These are phyloP conservation scores for Dicrostonyx torquatus DNA, from an alignment of 2,797 vertebrate species.

Conservation along the genomic window DNA sequence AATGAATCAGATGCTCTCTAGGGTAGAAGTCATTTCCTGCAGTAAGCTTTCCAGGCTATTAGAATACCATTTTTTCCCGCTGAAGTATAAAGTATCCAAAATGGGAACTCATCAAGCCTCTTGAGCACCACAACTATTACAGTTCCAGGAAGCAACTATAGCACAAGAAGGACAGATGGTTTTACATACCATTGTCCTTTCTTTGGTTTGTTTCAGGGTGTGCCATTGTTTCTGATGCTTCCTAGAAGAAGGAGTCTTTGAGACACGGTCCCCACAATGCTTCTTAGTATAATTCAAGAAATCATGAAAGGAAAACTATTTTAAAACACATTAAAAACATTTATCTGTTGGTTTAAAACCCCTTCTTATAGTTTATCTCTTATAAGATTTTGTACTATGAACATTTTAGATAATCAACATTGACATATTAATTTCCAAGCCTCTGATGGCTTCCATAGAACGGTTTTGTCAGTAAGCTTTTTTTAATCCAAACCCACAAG, in stretches of 20 bases:
- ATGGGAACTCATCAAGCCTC: slow-evolving; percentile 14
- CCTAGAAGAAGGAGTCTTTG: slow-evolving; percentile 14
- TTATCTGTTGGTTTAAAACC: slow-evolving; percentile 15
- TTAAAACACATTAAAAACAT: slow-evolving; percentile 17
- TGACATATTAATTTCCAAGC: slow-evolving; percentile 3
- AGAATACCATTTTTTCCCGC: neutral
- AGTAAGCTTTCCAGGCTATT: slow-evolving; percentile 59
- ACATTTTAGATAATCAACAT: slow-evolving; percentile 3
- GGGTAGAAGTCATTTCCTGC: slow-evolving; percentile 70
- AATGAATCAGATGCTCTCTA: slow-evolving; percentile 67
- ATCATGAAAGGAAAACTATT: slow-evolving; percentile 35
- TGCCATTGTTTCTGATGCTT: slow-evolving; percentile 2
- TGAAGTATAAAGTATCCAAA: slow-evolving; percentile 43
- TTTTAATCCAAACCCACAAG: slow-evolving; percentile 1
- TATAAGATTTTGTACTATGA: neutral
- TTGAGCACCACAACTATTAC: neutral
- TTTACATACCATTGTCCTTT: slow-evolving; percentile 5
- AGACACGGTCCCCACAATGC: neutral
- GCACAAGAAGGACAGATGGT: neutral
- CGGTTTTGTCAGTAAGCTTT: neutral
- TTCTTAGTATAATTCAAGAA: slow-evolving; percentile 36
- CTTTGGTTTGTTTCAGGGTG: slow-evolving; percentile 27
- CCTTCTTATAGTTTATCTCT: slow-evolving; percentile 9
- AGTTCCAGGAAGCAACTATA: slow-evolving; percentile 43
- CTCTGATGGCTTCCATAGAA: neutral